A percentile compares a stretch with the other conserved stretches of the same genome.
These are phyloP conservation scores for Masticophis lateralis DNA, from an alignment of 2,797 vertebrate species.

Conservation along the genomic window DNA sequence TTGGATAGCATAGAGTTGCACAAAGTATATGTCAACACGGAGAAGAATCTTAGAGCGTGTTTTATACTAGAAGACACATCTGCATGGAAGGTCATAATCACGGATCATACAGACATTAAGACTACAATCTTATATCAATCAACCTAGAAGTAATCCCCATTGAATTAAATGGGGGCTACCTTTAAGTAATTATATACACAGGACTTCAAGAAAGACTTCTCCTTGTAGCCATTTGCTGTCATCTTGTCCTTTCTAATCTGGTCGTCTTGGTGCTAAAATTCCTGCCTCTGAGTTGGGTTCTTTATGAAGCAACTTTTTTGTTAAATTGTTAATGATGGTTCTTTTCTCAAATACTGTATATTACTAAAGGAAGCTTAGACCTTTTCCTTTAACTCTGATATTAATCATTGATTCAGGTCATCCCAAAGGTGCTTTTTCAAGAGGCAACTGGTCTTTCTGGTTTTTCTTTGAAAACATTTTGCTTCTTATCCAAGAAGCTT, in stretches of 20 bases:
- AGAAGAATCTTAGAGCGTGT: background rate
- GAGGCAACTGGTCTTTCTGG: background rate
- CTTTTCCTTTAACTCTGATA: background rate
- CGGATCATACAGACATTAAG: background rate
- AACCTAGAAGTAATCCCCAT: background rate
- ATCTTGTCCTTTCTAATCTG: background rate
- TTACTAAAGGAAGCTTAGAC: background rate
- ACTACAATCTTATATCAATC: background rate
- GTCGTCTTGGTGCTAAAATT: background rate
- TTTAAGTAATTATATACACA: background rate
- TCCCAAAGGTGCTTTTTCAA: background rate
- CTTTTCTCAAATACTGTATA: background rate
- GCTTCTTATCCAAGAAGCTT: background rate
- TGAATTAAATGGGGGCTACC: background rate
- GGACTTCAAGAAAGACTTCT: background rate
- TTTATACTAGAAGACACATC: background rate
- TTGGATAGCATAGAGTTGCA: background rate
- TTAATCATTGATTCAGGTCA: background rate
- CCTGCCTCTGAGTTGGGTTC: background rate
- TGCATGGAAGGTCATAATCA: background rate
- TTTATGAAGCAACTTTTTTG: background rate
- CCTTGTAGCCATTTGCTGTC: background rate
- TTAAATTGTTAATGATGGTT: background rate
- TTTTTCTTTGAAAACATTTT: background rate
- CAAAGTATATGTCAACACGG: background rate